A percentile compares a stretch with the other conserved stretches of the same genome.
Conservation (phyloP, 2,888 invertebrate species). For the Cephus pulcher region DNA sequence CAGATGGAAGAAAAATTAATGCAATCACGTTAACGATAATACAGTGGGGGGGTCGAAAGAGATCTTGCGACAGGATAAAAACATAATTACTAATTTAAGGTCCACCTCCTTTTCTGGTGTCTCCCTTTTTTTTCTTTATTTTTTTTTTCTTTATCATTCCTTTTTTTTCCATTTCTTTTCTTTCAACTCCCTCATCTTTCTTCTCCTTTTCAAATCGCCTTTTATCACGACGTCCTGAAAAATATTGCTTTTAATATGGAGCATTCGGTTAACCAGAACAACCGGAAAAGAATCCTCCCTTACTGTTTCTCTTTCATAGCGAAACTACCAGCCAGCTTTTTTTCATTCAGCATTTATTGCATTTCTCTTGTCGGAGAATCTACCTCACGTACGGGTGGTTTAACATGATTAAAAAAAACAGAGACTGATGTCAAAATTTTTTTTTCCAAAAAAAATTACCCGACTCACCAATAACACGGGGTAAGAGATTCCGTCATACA, state of each 20-base stretch:
- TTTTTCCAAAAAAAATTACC: background rate
- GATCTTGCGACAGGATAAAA: background rate
- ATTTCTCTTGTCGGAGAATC: background rate
- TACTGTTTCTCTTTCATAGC: background rate
- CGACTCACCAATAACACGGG: too few relatives aligned
- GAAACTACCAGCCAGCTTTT: background rate
- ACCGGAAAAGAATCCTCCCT: background rate
- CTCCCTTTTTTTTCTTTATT: background rate
- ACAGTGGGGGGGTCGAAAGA: background rate
- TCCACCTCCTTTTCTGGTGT: background rate
- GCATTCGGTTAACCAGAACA: background rate
- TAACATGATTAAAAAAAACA: background rate
- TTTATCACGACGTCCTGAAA: background rate
- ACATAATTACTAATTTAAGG: background rate
- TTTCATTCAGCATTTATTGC: background rate
- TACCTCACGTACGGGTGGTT: background rate
- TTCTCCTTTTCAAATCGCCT: background rate
- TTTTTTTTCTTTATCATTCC: slow-evolving; percentile 5
- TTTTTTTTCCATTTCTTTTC: background rate
- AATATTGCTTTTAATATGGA: background rate
- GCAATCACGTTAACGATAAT: background rate
- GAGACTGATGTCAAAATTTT: background rate
- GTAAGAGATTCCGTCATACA: too few relatives aligned
- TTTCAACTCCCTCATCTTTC: background rate
- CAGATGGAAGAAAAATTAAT: background rate